Conservation (phyloP, 2,113 vertebrate genomes). For the Oophaga pumilio region DNA sequence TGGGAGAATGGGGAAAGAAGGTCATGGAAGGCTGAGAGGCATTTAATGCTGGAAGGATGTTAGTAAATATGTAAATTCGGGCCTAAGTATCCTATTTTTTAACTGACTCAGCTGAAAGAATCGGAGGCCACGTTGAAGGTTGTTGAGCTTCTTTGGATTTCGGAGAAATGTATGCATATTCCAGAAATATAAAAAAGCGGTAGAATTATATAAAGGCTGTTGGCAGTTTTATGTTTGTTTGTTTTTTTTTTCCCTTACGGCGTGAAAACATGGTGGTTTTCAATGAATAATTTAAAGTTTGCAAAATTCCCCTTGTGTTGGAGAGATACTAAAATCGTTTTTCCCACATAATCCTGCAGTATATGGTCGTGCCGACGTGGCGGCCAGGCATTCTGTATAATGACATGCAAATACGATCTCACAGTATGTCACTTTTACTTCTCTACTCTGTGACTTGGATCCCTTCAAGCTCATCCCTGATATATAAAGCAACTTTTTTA, state of each 20-base stretch:
- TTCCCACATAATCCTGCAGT: slow-evolving; percentile 13
- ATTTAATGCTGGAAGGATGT: slow-evolving; percentile 29
- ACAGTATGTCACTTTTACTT: slow-evolving; percentile 18
- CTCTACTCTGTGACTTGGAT: slow-evolving; percentile 28
- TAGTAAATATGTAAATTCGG: slow-evolving; percentile 40
- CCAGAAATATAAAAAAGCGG: slow-evolving; percentile 1
- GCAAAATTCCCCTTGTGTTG: neutral
- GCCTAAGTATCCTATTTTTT: slow-evolving; percentile 33
- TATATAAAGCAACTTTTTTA: slow-evolving; percentile 32
- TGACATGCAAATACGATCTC: slow-evolving; percentile 44
- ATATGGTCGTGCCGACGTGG: neutral
- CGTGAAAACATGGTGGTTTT: slow-evolving; percentile 15
- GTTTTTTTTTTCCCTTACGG: neutral
- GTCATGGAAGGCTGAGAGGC: slow-evolving; percentile 37
- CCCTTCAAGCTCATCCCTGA: slow-evolving; percentile 31
- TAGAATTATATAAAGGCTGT: slow-evolving; percentile 3
- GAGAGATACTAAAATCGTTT: slow-evolving; percentile 20
- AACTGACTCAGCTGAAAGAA: slow-evolving; percentile 25
- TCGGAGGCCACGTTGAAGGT: slow-evolving; percentile 21
- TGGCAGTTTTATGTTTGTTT: slow-evolving; percentile 21
- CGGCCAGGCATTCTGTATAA: slow-evolving; percentile 36
- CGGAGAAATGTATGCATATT: slow-evolving; percentile 2
- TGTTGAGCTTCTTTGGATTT: slow-evolving; percentile 7
- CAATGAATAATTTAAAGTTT: slow-evolving; percentile 28
- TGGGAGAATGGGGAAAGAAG: slow-evolving; percentile 32